Percentiles rank a stretch among this genome's conserved stretches.
Evolutionary conservation across 2,797 vertebrate genomes (phyloP).

Genomic region (Spinus olivaceus): DNA sequence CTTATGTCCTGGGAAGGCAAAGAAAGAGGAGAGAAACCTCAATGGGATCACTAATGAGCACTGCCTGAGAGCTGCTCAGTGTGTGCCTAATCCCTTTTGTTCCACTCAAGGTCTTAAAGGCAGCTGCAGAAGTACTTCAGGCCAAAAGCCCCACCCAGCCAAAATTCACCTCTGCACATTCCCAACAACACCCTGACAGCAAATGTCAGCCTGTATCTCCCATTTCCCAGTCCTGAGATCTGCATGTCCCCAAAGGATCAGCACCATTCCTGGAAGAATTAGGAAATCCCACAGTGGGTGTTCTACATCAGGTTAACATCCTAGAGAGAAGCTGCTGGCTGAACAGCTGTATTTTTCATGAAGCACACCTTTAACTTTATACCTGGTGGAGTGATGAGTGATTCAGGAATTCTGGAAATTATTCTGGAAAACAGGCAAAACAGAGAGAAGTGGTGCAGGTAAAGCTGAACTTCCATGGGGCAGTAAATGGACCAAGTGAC

Average conservation of each 20-base stretch:
- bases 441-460: neutral
- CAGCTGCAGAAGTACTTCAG: rapidly evolving
- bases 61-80: neutral
- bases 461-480: neutral
- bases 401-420: neutral
- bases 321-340: neutral
- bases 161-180: neutral
- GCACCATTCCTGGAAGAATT: neutral
- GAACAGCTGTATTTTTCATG: neutral
- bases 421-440: neutral
- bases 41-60: neutral
- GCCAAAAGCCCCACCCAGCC: neutral
- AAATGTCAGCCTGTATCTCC: neutral
- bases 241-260: neutral
- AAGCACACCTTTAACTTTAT: neutral
- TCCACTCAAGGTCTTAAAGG: neutral
- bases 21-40: neutral
- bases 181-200: neutral
- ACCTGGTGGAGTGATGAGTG: neutral
- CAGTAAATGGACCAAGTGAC: neutral
- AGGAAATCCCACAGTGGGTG: neutral
- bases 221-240: neutral
- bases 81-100: neutral
- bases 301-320: neutral
- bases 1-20: neutral